Evolutionary conservation across 1,140 invertebrate species (phyloP), one percentile per base, ranked within the genome.

Genomic region (Drosophila rufa): DNA sequence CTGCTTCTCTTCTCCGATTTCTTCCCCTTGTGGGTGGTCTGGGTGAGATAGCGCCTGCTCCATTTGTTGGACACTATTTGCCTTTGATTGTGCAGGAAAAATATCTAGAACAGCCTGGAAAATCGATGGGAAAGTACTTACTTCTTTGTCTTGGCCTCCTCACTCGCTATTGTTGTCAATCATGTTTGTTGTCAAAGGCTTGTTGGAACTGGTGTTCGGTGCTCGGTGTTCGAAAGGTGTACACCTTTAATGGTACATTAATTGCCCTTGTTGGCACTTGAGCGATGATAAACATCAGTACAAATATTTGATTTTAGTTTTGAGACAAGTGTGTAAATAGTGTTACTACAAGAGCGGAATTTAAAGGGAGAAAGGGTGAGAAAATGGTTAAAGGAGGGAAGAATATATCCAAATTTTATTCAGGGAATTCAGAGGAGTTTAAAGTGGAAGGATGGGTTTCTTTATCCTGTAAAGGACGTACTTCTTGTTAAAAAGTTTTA

Each of bases 231-330:
- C 45, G 71, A 38, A 40, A 58, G 73, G 70, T 79, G 78, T 75
- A 60, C 74, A 70, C 83, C 83, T 83, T 76, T 87, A 87, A 89
- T 89, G 85, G 84, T 89, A 87, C 84, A 89, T 87, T 87, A 87
- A 87, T 87, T 87, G 85, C 80, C 80, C 84, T 71, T 87, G 84
- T 89, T 84, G 84, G 80, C 85, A 87, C 84, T 89, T 50, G 68
- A 84, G 80, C 60, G 80, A 89, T 89, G 84, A 87, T 87, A 87
- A 87, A 89, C 84, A 87, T 87, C 84, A 81, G 71, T 80, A 87
- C 84, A 87, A 87, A 87, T 87, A 87, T 87, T 87, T 87, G 84
- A 87, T 84, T 89, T 89, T 84, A 83, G 85, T 90, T 56, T 75
- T 50, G 66, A 78, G 77, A 89, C 84, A 90, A 87, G 77, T 87